Percentiles rank a stretch among this genome's conserved stretches.
Evolutionary conservation across 64 coral and sea anemone species (phyloP).

Genomic region (Trachythela sp.): DNA sequence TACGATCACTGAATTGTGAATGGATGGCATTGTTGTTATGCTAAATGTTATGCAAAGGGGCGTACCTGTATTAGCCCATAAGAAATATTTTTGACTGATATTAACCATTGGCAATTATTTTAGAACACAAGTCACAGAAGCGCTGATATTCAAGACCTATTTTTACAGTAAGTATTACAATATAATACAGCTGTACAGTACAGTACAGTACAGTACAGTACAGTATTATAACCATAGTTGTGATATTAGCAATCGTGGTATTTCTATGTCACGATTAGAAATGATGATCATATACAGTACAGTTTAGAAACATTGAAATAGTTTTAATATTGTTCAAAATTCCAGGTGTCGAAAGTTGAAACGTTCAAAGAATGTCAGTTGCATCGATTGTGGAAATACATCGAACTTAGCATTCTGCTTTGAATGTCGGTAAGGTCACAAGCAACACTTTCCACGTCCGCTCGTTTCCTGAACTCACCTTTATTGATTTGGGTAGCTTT

Average conservation of each 20-base stretch:
- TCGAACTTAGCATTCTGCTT: slow-evolving; percentile 4
- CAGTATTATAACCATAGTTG: too few relatives aligned
- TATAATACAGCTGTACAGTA: too few relatives aligned
- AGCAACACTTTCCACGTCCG: background rate
- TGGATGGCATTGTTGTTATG: too few relatives aligned
- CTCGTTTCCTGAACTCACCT: background rate
- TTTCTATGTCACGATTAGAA: too few relatives aligned
- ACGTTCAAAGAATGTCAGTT: background rate
- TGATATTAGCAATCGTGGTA: background rate
- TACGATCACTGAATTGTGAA: too few relatives aligned
- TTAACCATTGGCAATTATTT: background rate
- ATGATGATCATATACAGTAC: too few relatives aligned
- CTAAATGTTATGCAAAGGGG: too few relatives aligned
- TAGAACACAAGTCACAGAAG: background rate
- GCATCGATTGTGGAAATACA: background rate
- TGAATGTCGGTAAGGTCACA: background rate
- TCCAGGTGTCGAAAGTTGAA: background rate
- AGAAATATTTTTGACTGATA: too few relatives aligned
- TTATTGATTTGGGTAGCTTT: too few relatives aligned
- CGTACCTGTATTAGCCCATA: too few relatives aligned
- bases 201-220: too few relatives aligned
- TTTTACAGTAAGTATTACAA: background rate
- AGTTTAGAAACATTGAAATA: too few relatives aligned
- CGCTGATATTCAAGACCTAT: background rate
- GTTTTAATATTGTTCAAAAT: background rate